A percentile compares a stretch with the other conserved stretches of the same genome.
Evolutionary conservation across 2,888 invertebrate genomes (phyloP).

Genomic region (Himalopsyche tibetana): DNA sequence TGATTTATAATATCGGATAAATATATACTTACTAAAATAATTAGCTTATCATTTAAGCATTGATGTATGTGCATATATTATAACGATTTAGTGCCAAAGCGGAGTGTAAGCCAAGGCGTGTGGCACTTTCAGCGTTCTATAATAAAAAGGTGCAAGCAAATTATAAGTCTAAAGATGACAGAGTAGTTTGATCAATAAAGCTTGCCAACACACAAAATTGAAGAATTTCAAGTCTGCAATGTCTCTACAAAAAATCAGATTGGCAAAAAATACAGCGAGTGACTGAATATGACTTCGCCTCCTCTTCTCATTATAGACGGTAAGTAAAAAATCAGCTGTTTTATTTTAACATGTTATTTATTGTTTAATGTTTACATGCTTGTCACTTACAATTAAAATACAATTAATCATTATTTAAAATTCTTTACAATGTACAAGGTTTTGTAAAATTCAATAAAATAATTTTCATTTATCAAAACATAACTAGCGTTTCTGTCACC

Average conservation of each 20-base stretch:
- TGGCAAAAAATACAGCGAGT: too few species aligned
- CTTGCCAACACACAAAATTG: too few species aligned
- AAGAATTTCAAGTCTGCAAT: too few species aligned
- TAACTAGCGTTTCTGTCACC: slow-evolving; percentile 67
- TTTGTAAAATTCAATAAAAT: slow-evolving; percentile 77
- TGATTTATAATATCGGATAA: too few species aligned
- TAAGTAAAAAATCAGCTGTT: background rate
- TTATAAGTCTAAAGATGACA: too few species aligned
- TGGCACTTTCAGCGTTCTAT: background rate
- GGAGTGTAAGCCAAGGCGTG: background rate
- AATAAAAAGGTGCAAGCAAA: background rate
- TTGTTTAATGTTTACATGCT: slow-evolving; percentile 65
- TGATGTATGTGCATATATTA: background rate
- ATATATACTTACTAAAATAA: too few species aligned
- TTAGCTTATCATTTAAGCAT: background rate
- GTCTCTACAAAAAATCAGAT: too few species aligned
- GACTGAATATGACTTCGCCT: too few species aligned
- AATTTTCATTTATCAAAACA: slow-evolving; percentile 76
- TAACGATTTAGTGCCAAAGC: background rate
- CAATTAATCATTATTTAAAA: slow-evolving; percentile 76
- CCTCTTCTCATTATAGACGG: background rate
- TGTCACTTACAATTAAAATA: slow-evolving; percentile 63
- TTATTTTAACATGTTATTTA: slow-evolving; percentile 65
- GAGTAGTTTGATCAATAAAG: too few species aligned
- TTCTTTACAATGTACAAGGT: slow-evolving; percentile 79